Base-by-base conservation (phyloP, 1,140 invertebrate genomes). In the Eumeta japonica region DNA sequence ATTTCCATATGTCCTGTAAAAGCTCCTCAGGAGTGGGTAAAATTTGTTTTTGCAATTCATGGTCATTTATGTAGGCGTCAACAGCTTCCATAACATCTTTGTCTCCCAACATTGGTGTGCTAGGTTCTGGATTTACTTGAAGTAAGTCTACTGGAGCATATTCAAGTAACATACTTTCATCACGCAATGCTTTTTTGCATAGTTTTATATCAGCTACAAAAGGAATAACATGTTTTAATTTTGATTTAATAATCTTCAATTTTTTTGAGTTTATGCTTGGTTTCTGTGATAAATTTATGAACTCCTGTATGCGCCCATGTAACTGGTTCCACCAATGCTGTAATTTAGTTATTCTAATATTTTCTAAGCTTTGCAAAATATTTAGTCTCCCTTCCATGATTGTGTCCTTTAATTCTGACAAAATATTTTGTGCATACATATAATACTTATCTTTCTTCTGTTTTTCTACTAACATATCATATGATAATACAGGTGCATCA, bases 351-450 rank as follows among this genome's bases (percentile, higher is more conserved):
- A 43, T 30, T 60, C 63, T 58, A 39, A 55, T 45, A 36, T 41
- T 30, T 46, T 72, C 62, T 17, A 15, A 35, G 32, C 32, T 46
- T 55, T 68, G 52, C 60, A 65, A 72, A 46, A 50, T 45, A 7
- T 35, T 39, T 30, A 58, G 49, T 41, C 68, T 53, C 18, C 52
- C 48, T 37, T 70, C 59, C 41, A 71, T 64, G 32, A 78, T 56
- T 11, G 59, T 55, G 14, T 55, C 45, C 24, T 64, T 56, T 27
- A 64, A 67, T 63, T 76, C 65, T 1, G 61, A 63, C 17, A 77
- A 58, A 18, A 76, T 74, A 28, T 45, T 49, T 50, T 52, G 50
- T 9, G 63, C 46, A 41, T 53, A 63, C 5, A 46, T 41, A 28
- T 62, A 44, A 41, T 76, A 68, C 29, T 68, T 67, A 20, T 63